phyloP scores from a whole-genome alignment of 1,140 invertebrate species.

The Ooceraea biroi region DNA sequence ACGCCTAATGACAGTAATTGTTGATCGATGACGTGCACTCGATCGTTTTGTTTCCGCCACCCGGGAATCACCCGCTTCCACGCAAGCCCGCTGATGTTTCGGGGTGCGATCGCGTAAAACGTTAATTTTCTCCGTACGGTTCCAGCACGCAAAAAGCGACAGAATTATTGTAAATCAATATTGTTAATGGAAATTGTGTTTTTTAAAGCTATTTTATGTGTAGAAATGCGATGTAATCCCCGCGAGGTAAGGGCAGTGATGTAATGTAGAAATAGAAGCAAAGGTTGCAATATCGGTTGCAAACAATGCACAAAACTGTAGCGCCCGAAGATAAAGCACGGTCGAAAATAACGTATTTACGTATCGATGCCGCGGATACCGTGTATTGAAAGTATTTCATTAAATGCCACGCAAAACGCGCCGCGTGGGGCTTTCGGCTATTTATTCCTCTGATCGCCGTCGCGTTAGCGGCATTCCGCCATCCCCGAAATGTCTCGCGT shows the following conservation, averaged over 20 bases:
- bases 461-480: conserved; percentile 32
- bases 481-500: conserved; percentile 45
- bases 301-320: too few species aligned
- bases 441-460: conserved; percentile 47
- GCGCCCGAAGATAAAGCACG: too few species aligned
- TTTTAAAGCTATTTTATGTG: too few species aligned
- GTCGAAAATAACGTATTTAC: background rate
- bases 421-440: background rate
- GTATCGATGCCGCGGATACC: conserved; percentile 5
- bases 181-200: too few species aligned
- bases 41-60: conserved; percentile 43
- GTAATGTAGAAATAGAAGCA: too few species aligned
- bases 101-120: background rate
- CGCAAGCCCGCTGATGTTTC: background rate
- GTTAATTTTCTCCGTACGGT: background rate
- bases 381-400: conserved; percentile 43
- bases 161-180: too few species aligned
- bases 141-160: too few species aligned
- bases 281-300: too few species aligned
- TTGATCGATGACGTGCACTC: conserved; percentile 63
- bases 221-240: too few species aligned
- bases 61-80: background rate
- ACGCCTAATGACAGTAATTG: conserved; percentile 69
- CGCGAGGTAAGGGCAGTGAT: too few species aligned
- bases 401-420: conserved; percentile 22